Evolutionary conservation across 2,113 vertebrate species (phyloP).

Genomic region (Proterorhinus semilunaris): DNA sequence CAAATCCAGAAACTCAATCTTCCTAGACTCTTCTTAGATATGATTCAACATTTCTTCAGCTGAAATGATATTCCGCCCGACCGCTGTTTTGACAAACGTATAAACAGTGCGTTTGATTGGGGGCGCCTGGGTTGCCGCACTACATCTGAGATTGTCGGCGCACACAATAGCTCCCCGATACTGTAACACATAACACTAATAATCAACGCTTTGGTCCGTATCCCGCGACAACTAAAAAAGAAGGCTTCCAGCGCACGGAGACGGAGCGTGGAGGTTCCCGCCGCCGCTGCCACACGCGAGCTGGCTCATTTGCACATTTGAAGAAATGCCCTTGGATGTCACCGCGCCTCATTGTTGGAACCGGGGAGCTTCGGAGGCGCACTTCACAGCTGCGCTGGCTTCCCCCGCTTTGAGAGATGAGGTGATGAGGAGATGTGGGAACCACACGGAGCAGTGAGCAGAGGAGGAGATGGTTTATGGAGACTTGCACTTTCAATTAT

Average conservation of each 20-base stretch:
- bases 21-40: not conserved
- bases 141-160: conserved; percentile 3
- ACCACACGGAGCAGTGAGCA: conserved; percentile 35
- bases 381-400: conserved; percentile 13
- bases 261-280: conserved; percentile 30
- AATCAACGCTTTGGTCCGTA: conserved; percentile 28
- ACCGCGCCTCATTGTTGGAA: conserved; percentile 58
- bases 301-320: conserved; percentile 62
- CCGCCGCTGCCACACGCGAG: conserved; percentile 41
- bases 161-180: conserved; percentile 11
- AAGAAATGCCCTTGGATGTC: conserved; percentile 67
- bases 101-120: conserved; percentile 1
- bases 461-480: conserved; percentile 48
- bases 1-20: not conserved
- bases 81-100: not conserved
- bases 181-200: conserved; percentile 20
- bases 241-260: not conserved
- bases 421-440: conserved; percentile 38
- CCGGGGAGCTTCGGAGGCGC: conserved; percentile 54
- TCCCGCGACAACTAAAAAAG: conserved; percentile 25
- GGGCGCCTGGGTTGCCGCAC: conserved; percentile 7
- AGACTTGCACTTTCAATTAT: conserved; percentile 36
- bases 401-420: conserved; percentile 26
- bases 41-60: not conserved
- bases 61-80: not conserved